These are phyloP conservation scores for Loripinus fragilis DNA, from an alignment of 2,888 invertebrate genomes.

Conservation along the genomic window DNA sequence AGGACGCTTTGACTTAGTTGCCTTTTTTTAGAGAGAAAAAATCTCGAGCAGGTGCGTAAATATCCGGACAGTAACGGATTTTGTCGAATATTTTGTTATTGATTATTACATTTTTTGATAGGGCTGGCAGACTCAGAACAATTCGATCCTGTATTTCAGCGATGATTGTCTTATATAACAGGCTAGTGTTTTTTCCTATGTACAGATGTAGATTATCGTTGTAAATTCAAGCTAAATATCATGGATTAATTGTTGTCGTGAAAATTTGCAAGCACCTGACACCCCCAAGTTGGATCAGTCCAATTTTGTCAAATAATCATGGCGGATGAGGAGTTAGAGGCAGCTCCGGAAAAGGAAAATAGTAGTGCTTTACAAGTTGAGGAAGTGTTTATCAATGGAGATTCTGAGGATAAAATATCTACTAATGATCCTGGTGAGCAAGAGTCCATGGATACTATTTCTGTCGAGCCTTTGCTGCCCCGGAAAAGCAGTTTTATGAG, in stretches of 20 bases:
- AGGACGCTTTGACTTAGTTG: no score
- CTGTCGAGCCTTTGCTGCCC: constrained; percentile 70
- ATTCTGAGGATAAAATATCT: constrained; percentile 65
- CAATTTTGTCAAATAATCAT: constrained; percentile 61
- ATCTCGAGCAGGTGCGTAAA: neutral
- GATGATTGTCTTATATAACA: no score
- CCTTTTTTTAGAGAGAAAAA: no score
- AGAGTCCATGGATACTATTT: constrained; percentile 64
- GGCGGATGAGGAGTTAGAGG: constrained; percentile 74
- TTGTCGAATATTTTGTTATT: constrained; percentile 7
- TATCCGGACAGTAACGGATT: neutral
- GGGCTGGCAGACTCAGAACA: neutral
- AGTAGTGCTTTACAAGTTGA: constrained; percentile 60
- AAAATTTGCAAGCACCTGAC: neutral
- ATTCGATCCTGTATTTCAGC: no score
- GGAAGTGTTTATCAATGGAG: constrained; percentile 77
- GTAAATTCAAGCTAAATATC: no score
- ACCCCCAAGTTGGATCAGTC: constrained; percentile 50
- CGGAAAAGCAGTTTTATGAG: constrained; percentile 82
- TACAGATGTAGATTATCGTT: no score
- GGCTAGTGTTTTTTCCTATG: no score
- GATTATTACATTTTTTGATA: neutral
- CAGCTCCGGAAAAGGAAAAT: constrained; percentile 60
- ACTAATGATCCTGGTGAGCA: constrained; percentile 61
- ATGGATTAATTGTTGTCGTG: no score